phyloP scores from a whole-genome alignment of 1,140 invertebrate species.

The Asobara japonica region DNA sequence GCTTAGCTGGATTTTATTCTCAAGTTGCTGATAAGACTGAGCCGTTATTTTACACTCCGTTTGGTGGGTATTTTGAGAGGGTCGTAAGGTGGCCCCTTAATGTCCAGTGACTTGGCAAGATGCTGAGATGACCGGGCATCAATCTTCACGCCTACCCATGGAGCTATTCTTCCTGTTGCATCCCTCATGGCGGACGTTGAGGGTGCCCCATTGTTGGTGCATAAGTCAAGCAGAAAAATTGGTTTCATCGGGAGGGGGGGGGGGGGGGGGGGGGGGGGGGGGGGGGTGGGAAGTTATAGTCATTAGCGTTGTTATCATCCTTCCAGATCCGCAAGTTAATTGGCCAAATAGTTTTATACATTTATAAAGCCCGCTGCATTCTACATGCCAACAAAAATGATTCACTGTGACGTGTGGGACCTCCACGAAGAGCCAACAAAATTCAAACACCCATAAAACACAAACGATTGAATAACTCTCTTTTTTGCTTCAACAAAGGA shows the following conservation, averaged over 20 bases:
- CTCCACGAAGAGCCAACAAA: background rate
- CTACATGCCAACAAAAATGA: background rate
- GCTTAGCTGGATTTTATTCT: background rate
- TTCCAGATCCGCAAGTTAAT: no score
- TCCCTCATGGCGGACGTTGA: background rate
- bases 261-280: no score
- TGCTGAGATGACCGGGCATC: conserved; percentile 52
- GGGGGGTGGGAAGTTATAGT: no score
- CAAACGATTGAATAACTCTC: background rate
- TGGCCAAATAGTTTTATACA: no score
- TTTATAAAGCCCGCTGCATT: background rate
- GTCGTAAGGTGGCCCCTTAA: conserved; percentile 42
- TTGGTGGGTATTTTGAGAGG: conserved; percentile 35
- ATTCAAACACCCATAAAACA: conserved; percentile 4
- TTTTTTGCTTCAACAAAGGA: conserved; percentile 2
- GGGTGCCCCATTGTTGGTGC: background rate
- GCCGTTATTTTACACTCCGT: conserved; percentile 56
- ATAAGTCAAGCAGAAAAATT: background rate
- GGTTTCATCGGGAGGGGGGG: background rate
- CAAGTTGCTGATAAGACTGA: conserved; percentile 39
- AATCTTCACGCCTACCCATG: conserved; percentile 48
- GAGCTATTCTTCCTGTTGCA: background rate
- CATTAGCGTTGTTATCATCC: no score
- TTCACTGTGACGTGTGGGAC: background rate
- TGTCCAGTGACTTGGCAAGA: conserved; percentile 56